Conservation (phyloP, 2,888 invertebrate species). For the Rhopalosiphum nymphaeae region DNA sequence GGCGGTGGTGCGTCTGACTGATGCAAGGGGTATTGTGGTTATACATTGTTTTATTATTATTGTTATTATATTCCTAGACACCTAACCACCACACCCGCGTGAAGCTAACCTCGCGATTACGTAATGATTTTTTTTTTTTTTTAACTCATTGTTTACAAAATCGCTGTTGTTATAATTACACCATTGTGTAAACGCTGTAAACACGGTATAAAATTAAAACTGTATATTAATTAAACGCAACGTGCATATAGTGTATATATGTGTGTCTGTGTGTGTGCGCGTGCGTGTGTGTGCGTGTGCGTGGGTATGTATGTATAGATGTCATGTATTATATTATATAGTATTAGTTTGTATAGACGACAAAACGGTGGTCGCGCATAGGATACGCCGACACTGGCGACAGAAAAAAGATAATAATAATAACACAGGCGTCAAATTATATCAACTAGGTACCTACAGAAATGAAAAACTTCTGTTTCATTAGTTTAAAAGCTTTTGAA, state of each 20-base stretch:
- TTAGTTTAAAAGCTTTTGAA: conserved; percentile 63
- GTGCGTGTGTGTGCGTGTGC: not conserved
- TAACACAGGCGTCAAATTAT: conserved; percentile 37
- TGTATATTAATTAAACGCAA: conserved; percentile 51
- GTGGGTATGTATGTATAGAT: not conserved
- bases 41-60: conserved; percentile 16
- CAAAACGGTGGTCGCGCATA: not conserved
- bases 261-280: not conserved
- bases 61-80: conserved; percentile 35
- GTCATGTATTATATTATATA: conserved; percentile 13
- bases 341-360: conserved; percentile 10
- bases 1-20: not conserved
- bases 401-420: conserved; percentile 35
- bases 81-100: too few relatives aligned
- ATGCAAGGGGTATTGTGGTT: not conserved
- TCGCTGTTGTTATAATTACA: conserved; percentile 49
- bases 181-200: conserved; percentile 41
- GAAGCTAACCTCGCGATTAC: conserved; percentile 34
- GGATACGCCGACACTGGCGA: not conserved
- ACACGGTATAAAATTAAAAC: conserved; percentile 53
- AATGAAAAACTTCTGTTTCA: conserved; percentile 52
- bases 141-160: conserved; percentile 30
- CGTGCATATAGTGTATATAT: not conserved
- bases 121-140: conserved; percentile 50
- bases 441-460: conserved; percentile 31